Evolutionary conservation across 2,888 invertebrate genomes (phyloP).

Genomic region (Argyra leucocephala): DNA sequence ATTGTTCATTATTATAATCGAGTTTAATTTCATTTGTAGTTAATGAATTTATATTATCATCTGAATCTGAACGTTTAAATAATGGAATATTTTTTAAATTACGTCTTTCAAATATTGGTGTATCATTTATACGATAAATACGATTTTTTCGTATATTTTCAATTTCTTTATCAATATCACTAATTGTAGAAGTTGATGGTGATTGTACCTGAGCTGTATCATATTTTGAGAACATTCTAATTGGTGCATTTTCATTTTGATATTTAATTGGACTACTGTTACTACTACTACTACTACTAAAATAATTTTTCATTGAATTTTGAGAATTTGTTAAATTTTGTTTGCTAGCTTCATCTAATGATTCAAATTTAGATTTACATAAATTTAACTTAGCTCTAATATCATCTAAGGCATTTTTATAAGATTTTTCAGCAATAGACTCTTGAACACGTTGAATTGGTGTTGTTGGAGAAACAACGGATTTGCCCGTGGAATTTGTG

Average conservation of each 20-base stretch:
- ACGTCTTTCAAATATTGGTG: slow-evolving; percentile 40
- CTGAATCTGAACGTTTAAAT: slow-evolving; percentile 32
- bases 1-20: not conserved
- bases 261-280: no score
- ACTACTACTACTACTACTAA: slow-evolving; percentile 26
- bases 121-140: slow-evolving; percentile 40
- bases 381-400: slow-evolving; percentile 39
- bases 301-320: slow-evolving; percentile 38
- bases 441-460: slow-evolving; percentile 26
- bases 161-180: slow-evolving; percentile 19
- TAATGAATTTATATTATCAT: slow-evolving; percentile 31
- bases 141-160: slow-evolving; percentile 14
- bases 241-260: slow-evolving; percentile 17
- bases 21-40: not conserved
- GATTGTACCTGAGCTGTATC: slow-evolving; percentile 29
- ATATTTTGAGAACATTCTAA: slow-evolving; percentile 21
- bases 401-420: slow-evolving; percentile 37
- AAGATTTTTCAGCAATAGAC: slow-evolving; percentile 31
- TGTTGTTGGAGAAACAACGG: slow-evolving; percentile 19
- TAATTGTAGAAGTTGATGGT: slow-evolving; percentile 32
- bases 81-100: slow-evolving; percentile 21
- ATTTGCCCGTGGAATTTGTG: slow-evolving; percentile 14
- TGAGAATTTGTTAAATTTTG: slow-evolving; percentile 37
- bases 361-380: slow-evolving; percentile 40
- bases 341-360: slow-evolving; percentile 37